phyloP scores from a whole-genome alignment of 2,113 vertebrate genomes.

The Spheniscus mendiculus region DNA sequence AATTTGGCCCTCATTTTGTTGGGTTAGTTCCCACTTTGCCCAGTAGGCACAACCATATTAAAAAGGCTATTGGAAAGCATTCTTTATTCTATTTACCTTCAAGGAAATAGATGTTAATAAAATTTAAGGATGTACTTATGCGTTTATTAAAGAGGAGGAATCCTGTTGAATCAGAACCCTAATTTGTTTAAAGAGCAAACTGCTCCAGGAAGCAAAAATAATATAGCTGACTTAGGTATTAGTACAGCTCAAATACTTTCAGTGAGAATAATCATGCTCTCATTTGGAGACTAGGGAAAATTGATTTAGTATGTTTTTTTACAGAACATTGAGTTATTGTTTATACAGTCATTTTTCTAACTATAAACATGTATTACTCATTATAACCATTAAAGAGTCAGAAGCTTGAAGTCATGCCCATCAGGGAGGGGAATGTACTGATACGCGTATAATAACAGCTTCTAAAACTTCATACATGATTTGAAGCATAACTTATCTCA shows the following conservation, averaged over 20 bases:
- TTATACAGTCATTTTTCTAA: slow-evolving; percentile 2
- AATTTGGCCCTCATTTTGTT: slow-evolving; percentile 34
- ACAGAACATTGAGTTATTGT: slow-evolving; percentile 30
- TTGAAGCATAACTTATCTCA: neutral
- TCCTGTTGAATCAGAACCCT: slow-evolving; percentile 1
- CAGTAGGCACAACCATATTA: slow-evolving; percentile 35
- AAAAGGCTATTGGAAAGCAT: slow-evolving; percentile 11
- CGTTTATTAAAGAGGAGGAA: slow-evolving; percentile 24
- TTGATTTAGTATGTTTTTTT: neutral
- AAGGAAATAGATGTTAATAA: slow-evolving; percentile 39
- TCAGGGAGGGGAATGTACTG: neutral
- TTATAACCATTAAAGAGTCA: neutral
- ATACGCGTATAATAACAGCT: neutral
- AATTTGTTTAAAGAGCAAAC: slow-evolving; percentile 23
- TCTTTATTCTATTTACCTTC: slow-evolving; percentile 46
- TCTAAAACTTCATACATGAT: neutral
- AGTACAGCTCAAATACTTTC: slow-evolving; percentile 2
- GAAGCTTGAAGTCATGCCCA: neutral
- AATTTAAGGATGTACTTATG: slow-evolving; percentile 32
- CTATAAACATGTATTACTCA: slow-evolving; percentile 1
- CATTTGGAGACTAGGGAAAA: neutral
- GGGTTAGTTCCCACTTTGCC: slow-evolving; percentile 14
- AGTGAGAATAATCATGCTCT: slow-evolving; percentile 25
- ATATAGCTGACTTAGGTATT: neutral
- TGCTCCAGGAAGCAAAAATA: slow-evolving; percentile 24